phyloP scores from a whole-genome alignment of 2,888 invertebrate species.

The Nephrotoma flavescens region DNA sequence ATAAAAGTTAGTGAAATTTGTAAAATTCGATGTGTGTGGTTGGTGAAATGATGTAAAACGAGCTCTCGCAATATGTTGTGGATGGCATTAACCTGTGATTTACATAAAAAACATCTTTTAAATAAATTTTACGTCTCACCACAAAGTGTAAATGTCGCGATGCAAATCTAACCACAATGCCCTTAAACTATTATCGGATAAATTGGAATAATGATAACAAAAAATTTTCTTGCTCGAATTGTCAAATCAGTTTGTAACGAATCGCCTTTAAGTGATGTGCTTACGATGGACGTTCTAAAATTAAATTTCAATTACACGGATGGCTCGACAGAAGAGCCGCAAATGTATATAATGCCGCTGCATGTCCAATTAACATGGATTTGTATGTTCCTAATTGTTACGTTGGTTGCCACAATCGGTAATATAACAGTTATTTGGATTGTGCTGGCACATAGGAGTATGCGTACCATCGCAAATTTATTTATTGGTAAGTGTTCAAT shows the following conservation, averaged over 20 bases:
- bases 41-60: too few species aligned
- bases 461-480: not conserved
- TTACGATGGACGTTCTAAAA: not conserved
- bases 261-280: not conserved
- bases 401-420: not conserved
- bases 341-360: not conserved
- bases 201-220: not conserved
- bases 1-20: not conserved
- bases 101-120: too few species aligned
- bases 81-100: too few species aligned
- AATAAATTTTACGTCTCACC: too few species aligned
- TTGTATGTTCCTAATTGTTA: not conserved
- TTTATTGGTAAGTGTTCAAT: not conserved
- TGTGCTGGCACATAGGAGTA: not conserved
- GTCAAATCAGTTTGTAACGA: not conserved
- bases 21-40: too few species aligned
- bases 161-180: not conserved
- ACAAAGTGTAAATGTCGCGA: not conserved
- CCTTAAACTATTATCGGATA: not conserved
- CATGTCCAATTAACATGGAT: not conserved
- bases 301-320: not conserved
- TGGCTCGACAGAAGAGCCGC: not conserved
- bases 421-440: not conserved
- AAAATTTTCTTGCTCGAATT: not conserved
- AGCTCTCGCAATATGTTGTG: too few species aligned